Evolutionary conservation across 1,140 invertebrate genomes (phyloP).

Genomic region (Sipha flava): DNA sequence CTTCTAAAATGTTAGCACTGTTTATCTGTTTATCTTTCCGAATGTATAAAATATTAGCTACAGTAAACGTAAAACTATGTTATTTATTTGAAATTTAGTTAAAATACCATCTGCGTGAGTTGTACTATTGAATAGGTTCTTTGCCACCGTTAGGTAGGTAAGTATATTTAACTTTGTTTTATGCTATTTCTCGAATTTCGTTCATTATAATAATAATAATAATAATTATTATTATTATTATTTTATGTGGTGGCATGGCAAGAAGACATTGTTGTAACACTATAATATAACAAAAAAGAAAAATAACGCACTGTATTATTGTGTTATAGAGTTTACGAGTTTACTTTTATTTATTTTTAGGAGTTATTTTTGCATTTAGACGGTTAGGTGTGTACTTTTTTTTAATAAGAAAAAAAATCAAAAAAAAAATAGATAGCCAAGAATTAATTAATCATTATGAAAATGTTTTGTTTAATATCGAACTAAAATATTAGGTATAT

Average conservation of each 20-base stretch:
- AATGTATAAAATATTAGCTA: not conserved
- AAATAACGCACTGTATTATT: not conserved
- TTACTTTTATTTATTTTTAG: not conserved
- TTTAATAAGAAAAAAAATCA: not conserved
- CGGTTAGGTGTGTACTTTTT: constrained; percentile 31
- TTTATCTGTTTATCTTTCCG: not conserved
- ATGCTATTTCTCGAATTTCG: not conserved
- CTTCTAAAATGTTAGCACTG: not conserved
- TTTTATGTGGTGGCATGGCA: not conserved
- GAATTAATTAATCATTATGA: not conserved
- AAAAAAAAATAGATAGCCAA: not conserved
- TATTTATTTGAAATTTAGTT: not conserved
- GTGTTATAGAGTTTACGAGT: not conserved
- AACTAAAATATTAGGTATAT: not conserved
- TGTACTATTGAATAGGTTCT: not conserved
- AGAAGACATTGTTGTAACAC: not conserved
- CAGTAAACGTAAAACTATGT: not conserved
- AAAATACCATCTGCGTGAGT: not conserved
- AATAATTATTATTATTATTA: too few species aligned
- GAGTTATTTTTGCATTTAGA: not conserved
- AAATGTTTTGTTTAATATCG: not conserved
- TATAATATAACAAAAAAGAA: not conserved
- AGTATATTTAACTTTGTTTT: not conserved
- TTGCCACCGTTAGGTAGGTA: not conserved
- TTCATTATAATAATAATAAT: too few species aligned